Evolutionary conservation across 2,797 vertebrate species (phyloP), one percentile per base, ranked within the genome.

Genomic region (Sebastes cheni): DNA sequence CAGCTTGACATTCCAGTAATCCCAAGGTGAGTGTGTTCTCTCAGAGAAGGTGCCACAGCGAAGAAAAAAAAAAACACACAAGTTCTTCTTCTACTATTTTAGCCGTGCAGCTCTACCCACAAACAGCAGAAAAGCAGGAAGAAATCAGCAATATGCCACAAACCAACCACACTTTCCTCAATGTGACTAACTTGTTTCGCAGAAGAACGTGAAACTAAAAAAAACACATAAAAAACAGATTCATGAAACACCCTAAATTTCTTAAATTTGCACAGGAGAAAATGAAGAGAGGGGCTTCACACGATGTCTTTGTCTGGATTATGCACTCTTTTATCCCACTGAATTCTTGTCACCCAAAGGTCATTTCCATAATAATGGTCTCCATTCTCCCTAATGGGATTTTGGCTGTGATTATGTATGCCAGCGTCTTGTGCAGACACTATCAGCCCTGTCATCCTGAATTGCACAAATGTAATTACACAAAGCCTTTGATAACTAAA

Each of bases 321-420:
- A 92, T 85, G 27, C 81, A 65, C 67, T 84, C 88, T 90, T 92
- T 91, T 92, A 94, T 94, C 92, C 93, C 87, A 30, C 90, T 89
- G 92, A 88, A 83, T 91, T 92, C 91, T 89, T 80, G 91, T 88
- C 92, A 93, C 90, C 92, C 92, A 93, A 89, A 95, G 94, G 94
- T 94, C 91, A 95, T 95, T 95, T 95, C 89, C 94, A 95, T 95
- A 95, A 95, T 93, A 95, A 95, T 94, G 86, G 87, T 62, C 86
- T 93, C 82, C 75, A 79, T 84, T 90, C 82, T 92, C 92, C 91
- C 92, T 91, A 94, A 93, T 93, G 93, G 92, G 92, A 92, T 94
- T 94, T 92, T 68, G 91, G 83, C 90, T 91, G 93, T 93, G 92
- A 94, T 94, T 93, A 93, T 92, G 91, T 93, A 92, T 91, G 91